Evolutionary conservation across 2,113 vertebrate genomes (phyloP), one percentile per base, ranked within the genome.

Genomic region (Calypte anna): DNA sequence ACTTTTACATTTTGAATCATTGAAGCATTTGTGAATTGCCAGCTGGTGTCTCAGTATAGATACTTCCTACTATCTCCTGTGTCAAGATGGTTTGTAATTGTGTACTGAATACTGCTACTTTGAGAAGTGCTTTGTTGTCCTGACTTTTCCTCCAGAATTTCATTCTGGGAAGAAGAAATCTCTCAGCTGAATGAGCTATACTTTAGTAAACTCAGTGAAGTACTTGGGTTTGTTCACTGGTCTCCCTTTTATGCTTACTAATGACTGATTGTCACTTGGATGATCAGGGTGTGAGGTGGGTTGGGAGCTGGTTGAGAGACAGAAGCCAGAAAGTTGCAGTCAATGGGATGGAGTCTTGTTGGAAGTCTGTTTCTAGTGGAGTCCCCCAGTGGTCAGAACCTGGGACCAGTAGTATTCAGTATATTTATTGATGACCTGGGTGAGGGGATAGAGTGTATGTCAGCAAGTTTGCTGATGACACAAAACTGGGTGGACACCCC

Each of bases 41-140:
- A 92, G 72, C 69, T 91, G 82, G 55, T 88, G 43, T 77, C 61
- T 88, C 80, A 51, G 43, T 94, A 58, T 51, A 70, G 80, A 62
- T 88, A 70, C 57, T 90, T 81, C 22, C 46, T 44, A 58, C 86
- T 48, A 0, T 67, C 61, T 70, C 81, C 57, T 3, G 3, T 27
- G 62, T 77, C 93, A 64, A 80, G 36, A n/a, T 64, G 63, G 62
- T 72, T 63, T 83, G 28, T 89, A 25, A 72, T 89, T 90, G 51
- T 77, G 50, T 87, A 69, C 21, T 66, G 51, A 88, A 46, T 69
- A 46, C 14, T n/a, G 36, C 67, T 79, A 73, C 50, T 85, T 50
- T 82, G 70, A 61, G 58, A 76, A 72, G 44, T 79, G 24, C 43
- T 85, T 84, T 25, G 16, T 62, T 90, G n/a, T 61, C 46, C 40